Evolutionary conservation across 2,888 invertebrate genomes (phyloP).

Genomic region (Tenthredo notha): DNA sequence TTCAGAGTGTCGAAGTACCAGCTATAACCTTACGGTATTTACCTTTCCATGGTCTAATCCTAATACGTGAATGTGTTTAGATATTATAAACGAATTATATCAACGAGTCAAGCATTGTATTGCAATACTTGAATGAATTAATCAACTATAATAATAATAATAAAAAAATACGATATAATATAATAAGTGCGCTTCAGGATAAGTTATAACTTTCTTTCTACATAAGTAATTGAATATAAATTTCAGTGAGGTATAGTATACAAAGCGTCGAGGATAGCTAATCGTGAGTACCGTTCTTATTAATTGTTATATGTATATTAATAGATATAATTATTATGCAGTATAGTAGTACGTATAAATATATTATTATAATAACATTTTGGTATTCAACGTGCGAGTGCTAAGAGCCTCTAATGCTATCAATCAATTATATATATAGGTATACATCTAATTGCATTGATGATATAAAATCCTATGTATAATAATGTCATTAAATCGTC

Average conservation of each 20-base stretch:
- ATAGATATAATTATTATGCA: neutral
- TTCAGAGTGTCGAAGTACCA: neutral
- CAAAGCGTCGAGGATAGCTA: neutral
- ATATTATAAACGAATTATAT: neutral
- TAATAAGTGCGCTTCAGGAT: neutral
- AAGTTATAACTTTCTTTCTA: neutral
- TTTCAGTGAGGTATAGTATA: neutral
- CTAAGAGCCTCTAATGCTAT: neutral
- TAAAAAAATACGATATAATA: neutral
- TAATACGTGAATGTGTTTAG: neutral
- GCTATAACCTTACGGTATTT: neutral
- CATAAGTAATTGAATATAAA: neutral
- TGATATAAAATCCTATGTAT: neutral
- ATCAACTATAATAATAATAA: neutral
- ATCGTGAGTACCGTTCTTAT: conserved; percentile 1
- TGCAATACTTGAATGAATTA: neutral
- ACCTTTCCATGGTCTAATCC: neutral
- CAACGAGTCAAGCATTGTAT: neutral
- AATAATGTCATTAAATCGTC: neutral
- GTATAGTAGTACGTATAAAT: neutral
- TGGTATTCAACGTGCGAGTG: neutral
- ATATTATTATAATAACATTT: neutral
- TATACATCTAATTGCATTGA: neutral
- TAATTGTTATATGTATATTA: neutral
- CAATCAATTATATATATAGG: neutral